These are phyloP conservation scores for Caerostris extrusa DNA, from an alignment of 1,140 invertebrate genomes.

Conservation along the genomic window DNA sequence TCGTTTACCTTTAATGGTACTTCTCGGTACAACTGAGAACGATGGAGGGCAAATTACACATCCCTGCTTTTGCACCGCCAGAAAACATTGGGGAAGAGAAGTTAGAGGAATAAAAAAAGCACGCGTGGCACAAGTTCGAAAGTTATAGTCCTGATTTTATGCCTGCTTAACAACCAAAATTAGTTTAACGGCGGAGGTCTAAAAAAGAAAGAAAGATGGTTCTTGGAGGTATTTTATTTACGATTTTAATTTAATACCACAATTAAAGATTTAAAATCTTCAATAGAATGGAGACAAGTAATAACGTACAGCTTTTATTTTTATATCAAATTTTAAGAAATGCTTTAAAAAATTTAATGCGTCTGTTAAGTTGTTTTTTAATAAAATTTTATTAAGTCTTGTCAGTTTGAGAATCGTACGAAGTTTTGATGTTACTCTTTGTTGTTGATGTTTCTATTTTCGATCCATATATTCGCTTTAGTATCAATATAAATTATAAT, in stretches of 20 bases:
- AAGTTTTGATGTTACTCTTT: no score
- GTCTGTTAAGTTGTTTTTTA: no score
- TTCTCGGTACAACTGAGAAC: background rate
- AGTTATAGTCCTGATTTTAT: constrained; percentile 24
- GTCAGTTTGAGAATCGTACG: no score
- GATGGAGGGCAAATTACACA: constrained; percentile 16
- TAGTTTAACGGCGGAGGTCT: background rate
- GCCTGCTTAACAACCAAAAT: constrained; percentile 1
- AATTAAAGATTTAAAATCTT: no score
- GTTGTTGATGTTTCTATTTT: no score
- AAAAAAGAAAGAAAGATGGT: background rate
- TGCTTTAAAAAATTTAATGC: no score
- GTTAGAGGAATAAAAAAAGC: background rate
- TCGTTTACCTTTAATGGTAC: constrained; percentile 44
- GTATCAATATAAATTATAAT: no score
- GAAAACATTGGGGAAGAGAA: background rate
- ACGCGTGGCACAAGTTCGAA: background rate
- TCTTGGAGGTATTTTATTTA: background rate
- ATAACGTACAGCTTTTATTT: no score
- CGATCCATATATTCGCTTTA: no score
- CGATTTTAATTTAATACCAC: background rate
- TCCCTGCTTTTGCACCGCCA: background rate
- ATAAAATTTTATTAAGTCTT: no score
- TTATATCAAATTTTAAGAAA: no score
- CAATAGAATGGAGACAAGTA: no score